Evolutionary conservation across 2,888 invertebrate species (phyloP).

Genomic region (Myopa testacea): DNA sequence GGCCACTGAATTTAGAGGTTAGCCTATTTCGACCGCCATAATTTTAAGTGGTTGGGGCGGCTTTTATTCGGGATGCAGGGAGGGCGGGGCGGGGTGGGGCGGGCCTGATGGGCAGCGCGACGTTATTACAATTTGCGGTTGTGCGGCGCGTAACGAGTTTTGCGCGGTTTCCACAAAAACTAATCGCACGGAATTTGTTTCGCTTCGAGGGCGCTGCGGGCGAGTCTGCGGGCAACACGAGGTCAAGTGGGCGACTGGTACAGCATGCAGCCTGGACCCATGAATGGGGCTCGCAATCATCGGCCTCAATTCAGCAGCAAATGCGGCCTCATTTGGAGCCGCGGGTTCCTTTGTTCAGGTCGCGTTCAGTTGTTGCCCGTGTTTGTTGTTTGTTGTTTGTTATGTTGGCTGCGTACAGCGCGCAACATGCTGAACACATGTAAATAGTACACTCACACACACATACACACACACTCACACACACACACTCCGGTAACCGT

Average conservation of each 20-base stretch:
- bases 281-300: neutral
- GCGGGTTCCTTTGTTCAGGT: neutral
- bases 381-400: neutral
- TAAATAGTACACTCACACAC: neutral
- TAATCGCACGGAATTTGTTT: constrained; percentile 47
- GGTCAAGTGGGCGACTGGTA: neutral
- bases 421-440: neutral
- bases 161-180: constrained; percentile 44
- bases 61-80: neutral
- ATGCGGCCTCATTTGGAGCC: neutral
- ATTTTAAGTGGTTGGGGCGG: neutral
- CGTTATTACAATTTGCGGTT: constrained; percentile 42
- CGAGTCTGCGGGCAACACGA: neutral
- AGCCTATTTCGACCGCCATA: constrained; percentile 9
- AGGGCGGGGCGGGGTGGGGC: too few species aligned
- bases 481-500: too few species aligned
- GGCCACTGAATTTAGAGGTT: neutral
- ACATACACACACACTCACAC: neutral
- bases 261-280: neutral
- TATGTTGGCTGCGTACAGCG: neutral
- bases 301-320: constrained; percentile 1
- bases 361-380: neutral
- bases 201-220: neutral
- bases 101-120: neutral
- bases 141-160: constrained; percentile 39